Base-by-base conservation (phyloP, 2,888 invertebrate species). In the Scelioninae gen. 1 region DNA sequence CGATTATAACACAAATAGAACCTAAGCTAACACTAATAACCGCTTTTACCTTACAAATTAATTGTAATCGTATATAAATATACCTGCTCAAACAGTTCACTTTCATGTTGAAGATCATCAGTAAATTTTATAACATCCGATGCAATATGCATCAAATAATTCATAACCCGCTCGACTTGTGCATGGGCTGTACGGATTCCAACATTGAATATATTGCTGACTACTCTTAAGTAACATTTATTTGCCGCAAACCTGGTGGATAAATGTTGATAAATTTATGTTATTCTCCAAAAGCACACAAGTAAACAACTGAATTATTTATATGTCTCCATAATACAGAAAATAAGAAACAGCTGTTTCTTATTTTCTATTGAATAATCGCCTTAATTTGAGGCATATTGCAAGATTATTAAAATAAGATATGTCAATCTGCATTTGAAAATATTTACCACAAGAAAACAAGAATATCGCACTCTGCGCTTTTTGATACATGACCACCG, bases 391-490 rank as follows among this genome's bases (percentile, higher is more conserved):
- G n/a, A n/a, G 34, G 34, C 34, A 34, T 8, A 34, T 8, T 34
- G 34, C 5, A 34, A 34, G n/a, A n/a, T n/a, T 8, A 34, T 34
- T 34, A 34, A 34, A 34, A 8, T 8, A 34, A 34, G 34, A 34
- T 34, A n/a, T n/a, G n/a, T n/a, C n/a, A n/a, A n/a, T n/a, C 34
- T 7, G 43, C 43, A 43, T 43, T 10, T 10, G 43, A 43, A 43
- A 43, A 49, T 49, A 49, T 16, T 49, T 16, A 49, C 49, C 49
- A 49, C 16, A 49, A 49, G 49, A 16, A 49, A 49, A 49, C 49
- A 16, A 49, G 49, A 49, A 49, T 16, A 49, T 49, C 49, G 16
- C 49, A 15, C 11, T 49, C 49, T 16, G 49, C 15, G 10, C 49
- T 49, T 49, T 15, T 49, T 6, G 49, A 49, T 8, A 49, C 16